phyloP scores from a whole-genome alignment of 1,140 invertebrate genomes.

The Oncopeltus fasciatus region DNA sequence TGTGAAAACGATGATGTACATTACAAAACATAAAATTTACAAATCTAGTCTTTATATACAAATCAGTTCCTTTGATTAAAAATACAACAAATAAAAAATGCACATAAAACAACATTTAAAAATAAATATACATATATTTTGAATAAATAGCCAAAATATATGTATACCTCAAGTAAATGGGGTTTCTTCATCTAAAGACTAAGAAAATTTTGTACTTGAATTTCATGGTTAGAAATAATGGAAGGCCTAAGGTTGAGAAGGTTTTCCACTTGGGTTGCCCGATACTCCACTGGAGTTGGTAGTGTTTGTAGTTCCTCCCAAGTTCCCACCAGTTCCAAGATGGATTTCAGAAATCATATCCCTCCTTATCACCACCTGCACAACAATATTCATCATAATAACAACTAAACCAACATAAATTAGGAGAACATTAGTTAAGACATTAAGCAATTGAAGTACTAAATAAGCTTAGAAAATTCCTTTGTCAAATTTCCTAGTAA shows the following conservation, averaged over 20 bases:
- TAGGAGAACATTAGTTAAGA: too few species aligned
- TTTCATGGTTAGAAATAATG: too few species aligned
- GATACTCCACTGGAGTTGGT: too few species aligned
- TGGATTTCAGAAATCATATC: not conserved
- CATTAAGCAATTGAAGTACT: too few species aligned
- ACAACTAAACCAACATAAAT: too few species aligned
- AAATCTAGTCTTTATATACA: constrained; percentile 5
- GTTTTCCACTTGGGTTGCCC: not conserved
- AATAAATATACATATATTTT: not conserved
- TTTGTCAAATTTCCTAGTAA: too few species aligned
- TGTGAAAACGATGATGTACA: not conserved
- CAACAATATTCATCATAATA: too few species aligned
- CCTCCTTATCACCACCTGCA: not conserved
- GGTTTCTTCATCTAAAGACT: too few species aligned
- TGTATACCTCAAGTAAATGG: too few species aligned
- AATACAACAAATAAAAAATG: constrained; percentile 1
- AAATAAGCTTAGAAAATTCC: too few species aligned
- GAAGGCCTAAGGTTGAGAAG: not conserved
- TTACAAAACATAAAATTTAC: constrained; percentile 7
- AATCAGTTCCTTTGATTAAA: constrained; percentile 6
- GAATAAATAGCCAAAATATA: not conserved
- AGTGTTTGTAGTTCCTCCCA: too few species aligned
- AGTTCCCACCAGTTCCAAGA: not conserved
- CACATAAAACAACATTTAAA: not conserved
- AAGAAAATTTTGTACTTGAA: not conserved